Percentiles rank a stretch among this genome's conserved stretches.
These are phyloP conservation scores for Pocillopora meandrina DNA, from an alignment of 92 coral and sea anemone genomes.

Conservation along the genomic window DNA sequence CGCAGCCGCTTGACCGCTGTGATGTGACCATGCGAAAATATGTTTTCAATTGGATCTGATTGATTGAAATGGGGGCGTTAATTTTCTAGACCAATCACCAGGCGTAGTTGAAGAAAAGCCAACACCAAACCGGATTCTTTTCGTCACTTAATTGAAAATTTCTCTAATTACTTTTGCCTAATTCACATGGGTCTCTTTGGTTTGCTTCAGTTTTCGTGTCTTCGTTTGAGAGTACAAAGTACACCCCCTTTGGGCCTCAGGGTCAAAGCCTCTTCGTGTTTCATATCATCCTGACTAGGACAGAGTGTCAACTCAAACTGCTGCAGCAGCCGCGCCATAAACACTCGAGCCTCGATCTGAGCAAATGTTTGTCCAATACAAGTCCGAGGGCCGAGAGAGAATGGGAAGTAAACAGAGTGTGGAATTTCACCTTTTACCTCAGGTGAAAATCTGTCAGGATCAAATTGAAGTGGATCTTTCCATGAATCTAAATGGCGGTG, in stretches of 20 bases:
- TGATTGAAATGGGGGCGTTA: too few species aligned
- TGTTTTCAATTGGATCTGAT: too few species aligned
- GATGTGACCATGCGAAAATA: too few species aligned
- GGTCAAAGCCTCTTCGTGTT: constrained; percentile 62
- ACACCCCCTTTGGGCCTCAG: constrained; percentile 85
- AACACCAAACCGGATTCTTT: too few species aligned
- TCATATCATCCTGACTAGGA: constrained; percentile 67
- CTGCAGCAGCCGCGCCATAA: constrained; percentile 81
- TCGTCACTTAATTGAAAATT: too few species aligned
- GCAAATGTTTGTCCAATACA: constrained; percentile 97
- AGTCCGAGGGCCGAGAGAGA: constrained; percentile 85
- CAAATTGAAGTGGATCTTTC: constrained; percentile 78
- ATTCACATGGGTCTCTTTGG: not conserved
- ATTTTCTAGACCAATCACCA: too few species aligned
- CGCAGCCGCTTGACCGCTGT: too few species aligned
- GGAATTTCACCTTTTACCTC: constrained; percentile 40
- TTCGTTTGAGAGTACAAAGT: constrained; percentile 60
- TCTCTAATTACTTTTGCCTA: too few species aligned
- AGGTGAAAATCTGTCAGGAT: constrained; percentile 84
- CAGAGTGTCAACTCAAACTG: constrained; percentile 74
- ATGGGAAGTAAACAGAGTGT: constrained; percentile 65
- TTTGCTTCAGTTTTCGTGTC: not conserved
- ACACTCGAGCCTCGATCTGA: constrained; percentile 85
- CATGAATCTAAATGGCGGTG: constrained; percentile 64
- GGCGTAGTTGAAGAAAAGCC: too few species aligned